Conservation (phyloP, 2,113 vertebrate genomes). For the Lepus europaeus region DNA sequence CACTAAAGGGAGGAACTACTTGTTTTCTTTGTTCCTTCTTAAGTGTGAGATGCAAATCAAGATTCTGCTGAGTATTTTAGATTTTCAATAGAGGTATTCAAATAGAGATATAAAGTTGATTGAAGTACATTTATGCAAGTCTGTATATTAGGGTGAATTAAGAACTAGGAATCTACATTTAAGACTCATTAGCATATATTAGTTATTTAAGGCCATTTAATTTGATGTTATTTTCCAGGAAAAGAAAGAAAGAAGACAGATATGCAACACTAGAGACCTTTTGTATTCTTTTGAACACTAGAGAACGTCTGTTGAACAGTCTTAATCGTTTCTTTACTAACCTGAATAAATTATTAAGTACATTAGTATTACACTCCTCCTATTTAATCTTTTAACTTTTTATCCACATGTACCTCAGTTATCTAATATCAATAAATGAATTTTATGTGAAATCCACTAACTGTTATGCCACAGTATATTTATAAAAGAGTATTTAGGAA, state of each 20-base stretch:
- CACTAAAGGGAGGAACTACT: not conserved
- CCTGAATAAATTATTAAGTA: not conserved
- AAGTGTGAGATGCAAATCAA: not conserved
- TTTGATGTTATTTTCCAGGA: not conserved
- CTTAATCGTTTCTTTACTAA: constrained; percentile 53
- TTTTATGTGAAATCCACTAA: constrained; percentile 24
- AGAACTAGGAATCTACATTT: not conserved
- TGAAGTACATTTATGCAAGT: not conserved
- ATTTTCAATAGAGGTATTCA: not conserved
- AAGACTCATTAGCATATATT: not conserved
- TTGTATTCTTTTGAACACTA: not conserved
- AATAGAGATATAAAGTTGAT: not conserved
- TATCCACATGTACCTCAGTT: not conserved
- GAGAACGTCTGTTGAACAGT: not conserved
- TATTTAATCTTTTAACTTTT: not conserved
- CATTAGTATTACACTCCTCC: constrained; percentile 4
- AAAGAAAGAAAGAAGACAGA: not conserved
- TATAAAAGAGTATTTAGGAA: constrained; percentile 31
- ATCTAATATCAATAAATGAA: constrained; percentile 13
- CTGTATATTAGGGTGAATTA: not conserved
- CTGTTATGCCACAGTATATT: not conserved
- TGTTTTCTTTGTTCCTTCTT: not conserved
- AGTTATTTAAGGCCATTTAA: not conserved
- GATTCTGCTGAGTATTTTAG: not conserved
- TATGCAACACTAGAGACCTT: accelerated